Evolutionary conservation across 2,888 invertebrate genomes (phyloP).

Genomic region (Andrena bicolor): DNA sequence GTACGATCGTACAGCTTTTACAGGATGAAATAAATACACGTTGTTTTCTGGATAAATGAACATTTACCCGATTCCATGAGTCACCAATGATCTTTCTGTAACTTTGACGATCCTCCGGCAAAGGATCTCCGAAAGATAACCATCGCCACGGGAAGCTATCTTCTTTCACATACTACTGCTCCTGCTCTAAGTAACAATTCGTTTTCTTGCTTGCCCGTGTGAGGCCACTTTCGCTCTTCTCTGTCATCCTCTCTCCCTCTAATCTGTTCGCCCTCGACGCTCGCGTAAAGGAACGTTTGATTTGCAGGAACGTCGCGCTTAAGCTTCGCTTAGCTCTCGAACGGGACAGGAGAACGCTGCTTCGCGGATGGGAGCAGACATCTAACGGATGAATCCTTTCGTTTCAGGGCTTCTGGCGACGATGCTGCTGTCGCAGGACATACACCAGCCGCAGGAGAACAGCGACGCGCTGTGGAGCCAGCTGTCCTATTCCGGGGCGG

Average conservation of each 20-base stretch:
- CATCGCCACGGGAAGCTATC: slow-evolving; percentile 3
- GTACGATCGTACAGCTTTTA: slow-evolving; percentile 28
- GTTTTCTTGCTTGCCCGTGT: slow-evolving; percentile 41
- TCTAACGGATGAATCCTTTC: slow-evolving; percentile 64
- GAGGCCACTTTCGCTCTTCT: slow-evolving; percentile 26
- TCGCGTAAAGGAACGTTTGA: neutral
- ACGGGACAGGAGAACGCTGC: neutral
- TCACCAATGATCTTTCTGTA: neutral
- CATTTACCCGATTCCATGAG: neutral
- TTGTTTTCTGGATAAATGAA: slow-evolving; percentile 12
- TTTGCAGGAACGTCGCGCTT: slow-evolving; percentile 12
- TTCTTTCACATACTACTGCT: neutral
- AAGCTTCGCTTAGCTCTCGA: slow-evolving; percentile 15
- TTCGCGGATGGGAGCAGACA: neutral
- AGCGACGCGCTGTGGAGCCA: slow-evolving; percentile 60
- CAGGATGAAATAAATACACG: slow-evolving; percentile 47
- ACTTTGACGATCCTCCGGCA: neutral
- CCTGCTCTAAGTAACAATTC: slow-evolving; percentile 26
- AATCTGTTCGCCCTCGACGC: neutral
- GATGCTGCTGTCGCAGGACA: slow-evolving; percentile 74
- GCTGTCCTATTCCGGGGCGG: slow-evolving; percentile 18
- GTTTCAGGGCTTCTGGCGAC: slow-evolving; percentile 78
- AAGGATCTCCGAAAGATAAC: neutral
- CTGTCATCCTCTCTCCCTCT: neutral
- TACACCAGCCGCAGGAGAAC: slow-evolving; percentile 53